Evolutionary conservation across 2,113 vertebrate species (phyloP).

Genomic region (Chloebia gouldiae): DNA sequence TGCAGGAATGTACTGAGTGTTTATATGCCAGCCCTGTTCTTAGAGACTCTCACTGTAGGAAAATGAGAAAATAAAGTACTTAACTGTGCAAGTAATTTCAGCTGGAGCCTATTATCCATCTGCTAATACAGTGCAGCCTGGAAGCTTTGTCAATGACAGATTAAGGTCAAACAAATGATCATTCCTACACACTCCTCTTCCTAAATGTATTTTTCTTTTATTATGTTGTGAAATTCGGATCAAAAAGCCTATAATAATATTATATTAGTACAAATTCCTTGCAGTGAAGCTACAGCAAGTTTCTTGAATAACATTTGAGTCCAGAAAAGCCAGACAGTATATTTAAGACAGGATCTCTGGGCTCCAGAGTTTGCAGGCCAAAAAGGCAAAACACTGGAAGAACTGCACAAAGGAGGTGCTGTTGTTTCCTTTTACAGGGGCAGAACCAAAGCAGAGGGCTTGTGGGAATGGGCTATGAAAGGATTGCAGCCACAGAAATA

Average conservation of each 20-base stretch:
- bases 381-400: neutral
- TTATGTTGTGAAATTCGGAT: neutral
- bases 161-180: conserved; percentile 60
- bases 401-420: neutral
- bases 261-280: neutral
- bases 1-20: neutral
- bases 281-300: neutral
- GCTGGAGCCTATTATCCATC: conserved; percentile 71
- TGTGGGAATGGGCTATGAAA: neutral
- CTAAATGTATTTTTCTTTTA: neutral
- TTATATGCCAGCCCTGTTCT: neutral
- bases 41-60: conserved; percentile 12
- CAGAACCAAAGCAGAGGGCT: neutral
- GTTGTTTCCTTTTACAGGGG: neutral
- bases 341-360: neutral
- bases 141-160: conserved; percentile 54
- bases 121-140: conserved; percentile 60
- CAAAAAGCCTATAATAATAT: neutral
- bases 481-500: neutral
- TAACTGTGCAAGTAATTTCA: conserved; percentile 67
- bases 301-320: neutral
- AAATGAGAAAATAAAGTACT: conserved; percentile 60
- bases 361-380: neutral
- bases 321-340: neutral
- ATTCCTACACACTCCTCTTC: neutral